Conservation (phyloP, 2,113 vertebrate species). For the Catagonus wagneri region DNA sequence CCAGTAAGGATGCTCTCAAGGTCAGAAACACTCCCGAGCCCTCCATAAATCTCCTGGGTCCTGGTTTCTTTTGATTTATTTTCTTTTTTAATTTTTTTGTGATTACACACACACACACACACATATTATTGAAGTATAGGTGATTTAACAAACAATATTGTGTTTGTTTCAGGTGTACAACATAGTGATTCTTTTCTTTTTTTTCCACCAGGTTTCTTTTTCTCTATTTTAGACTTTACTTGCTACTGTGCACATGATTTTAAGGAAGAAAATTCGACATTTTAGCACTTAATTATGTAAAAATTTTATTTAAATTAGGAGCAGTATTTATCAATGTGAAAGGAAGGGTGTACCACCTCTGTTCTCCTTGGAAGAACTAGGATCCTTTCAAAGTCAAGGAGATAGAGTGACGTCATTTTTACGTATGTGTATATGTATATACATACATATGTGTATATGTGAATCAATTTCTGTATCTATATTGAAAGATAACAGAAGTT, state of each 20-base stretch:
- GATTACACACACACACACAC: not conserved
- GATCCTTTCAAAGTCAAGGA: not conserved
- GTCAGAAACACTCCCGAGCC: not conserved
- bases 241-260: not conserved
- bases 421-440: not conserved
- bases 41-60: not conserved
- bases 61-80: not conserved
- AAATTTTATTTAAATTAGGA: not conserved
- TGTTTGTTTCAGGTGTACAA: not conserved
- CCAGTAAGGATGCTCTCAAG: not conserved
- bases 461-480: not conserved
- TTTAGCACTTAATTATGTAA: not conserved
- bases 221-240: constrained; percentile 30
- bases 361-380: not conserved
- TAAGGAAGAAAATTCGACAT: constrained; percentile 7
- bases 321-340: not conserved
- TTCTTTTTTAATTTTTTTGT: not conserved
- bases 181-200: not conserved
- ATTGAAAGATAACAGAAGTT: not conserved
- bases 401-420: not conserved
- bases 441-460: not conserved
- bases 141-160: not conserved
- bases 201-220: not conserved
- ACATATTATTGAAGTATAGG: not conserved
- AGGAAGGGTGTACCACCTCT: not conserved